Conservation (phyloP, 2,888 invertebrate species). For the Microplitis manilae region DNA sequence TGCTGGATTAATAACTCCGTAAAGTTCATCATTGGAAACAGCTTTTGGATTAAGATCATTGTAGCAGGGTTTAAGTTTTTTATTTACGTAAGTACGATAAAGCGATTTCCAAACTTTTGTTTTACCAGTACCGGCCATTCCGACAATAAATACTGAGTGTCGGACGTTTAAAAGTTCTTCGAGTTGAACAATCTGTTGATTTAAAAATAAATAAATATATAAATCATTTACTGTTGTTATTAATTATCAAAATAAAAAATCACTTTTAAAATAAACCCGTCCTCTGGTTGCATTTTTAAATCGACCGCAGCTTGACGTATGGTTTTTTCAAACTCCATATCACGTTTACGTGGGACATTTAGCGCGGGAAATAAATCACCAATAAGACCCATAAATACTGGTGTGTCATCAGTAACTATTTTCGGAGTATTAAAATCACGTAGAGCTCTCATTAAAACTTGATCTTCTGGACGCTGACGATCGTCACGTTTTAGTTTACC, state of each 20-base stretch:
- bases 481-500: conserved; percentile 90
- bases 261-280: conserved; percentile 88
- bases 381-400: conserved; percentile 94
- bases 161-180: conserved; percentile 94
- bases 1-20: conserved; percentile 93
- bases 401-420: conserved; percentile 92
- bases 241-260: conserved; percentile 20
- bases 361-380: conserved; percentile 94
- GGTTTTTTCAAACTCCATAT: conserved; percentile 86
- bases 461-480: conserved; percentile 87
- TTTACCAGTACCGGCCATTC: conserved; percentile 92
- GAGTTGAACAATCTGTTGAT: conserved; percentile 85
- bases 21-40: conserved; percentile 95
- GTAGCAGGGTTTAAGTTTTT: conserved; percentile 86
- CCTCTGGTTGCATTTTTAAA: conserved; percentile 90
- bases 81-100: conserved; percentile 85
- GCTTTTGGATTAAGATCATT: conserved; percentile 97
- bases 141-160: conserved; percentile 92
- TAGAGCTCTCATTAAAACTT: conserved; percentile 93
- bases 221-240: too few species aligned
- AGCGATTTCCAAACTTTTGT: conserved; percentile 94
- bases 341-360: conserved; percentile 91
- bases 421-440: conserved; percentile 96
- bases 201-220: not conserved
- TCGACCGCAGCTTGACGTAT: conserved; percentile 85